Base-by-base conservation (phyloP, 2,797 vertebrate genomes). In the Enteromius anoplus region DNA sequence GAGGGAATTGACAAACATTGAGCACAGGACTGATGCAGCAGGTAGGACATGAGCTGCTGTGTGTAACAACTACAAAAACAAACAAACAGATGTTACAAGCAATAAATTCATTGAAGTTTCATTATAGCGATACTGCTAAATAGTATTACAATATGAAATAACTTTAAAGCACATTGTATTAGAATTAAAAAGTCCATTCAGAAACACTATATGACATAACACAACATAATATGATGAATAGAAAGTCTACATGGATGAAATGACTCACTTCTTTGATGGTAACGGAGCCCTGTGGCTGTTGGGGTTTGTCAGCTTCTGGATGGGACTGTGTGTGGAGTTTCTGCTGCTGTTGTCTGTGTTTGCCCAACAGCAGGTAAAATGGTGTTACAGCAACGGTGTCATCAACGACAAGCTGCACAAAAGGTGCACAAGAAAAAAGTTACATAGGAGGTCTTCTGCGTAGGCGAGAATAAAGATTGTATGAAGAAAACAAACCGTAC, bases 31-130 rank as follows among this genome's bases (percentile, higher is more conserved):
- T 3, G 97, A 92, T 47, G 96, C 95, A 1, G 97, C 94, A 0
- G 98, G 97, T 75, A 99, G 89, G 23, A 99, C 96, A 0, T 99
- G 97, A 29, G 97, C 96, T 1, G 97, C 97, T 21, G 96, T 98
- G 88, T 96, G 95, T 88, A 99, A 93, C 5, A 99, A 94, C 98
- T 99, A 87, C 19, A 78, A 40, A 12, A 65, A 11, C 19, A 4
- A 19, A 32, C 32, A 12, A 19, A 19, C 7, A 17, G 32, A 45
- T 1, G 32, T 3, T 11, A 45, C 7, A 68, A 62, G 4, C 15
- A 12, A 40, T 37, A 58, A 34, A 49, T 9, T 42, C 9, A 40
- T 8, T 40, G 8, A 40, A 40, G 37, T 42, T 42, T 42, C 10
- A 42, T 42, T 42, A 42, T 10, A 42, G 9, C 2, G 10, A 42